A percentile compares a stretch with the other conserved stretches of the same genome.
Conservation (phyloP, 2,113 vertebrate species). For the Arizona elegans region DNA sequence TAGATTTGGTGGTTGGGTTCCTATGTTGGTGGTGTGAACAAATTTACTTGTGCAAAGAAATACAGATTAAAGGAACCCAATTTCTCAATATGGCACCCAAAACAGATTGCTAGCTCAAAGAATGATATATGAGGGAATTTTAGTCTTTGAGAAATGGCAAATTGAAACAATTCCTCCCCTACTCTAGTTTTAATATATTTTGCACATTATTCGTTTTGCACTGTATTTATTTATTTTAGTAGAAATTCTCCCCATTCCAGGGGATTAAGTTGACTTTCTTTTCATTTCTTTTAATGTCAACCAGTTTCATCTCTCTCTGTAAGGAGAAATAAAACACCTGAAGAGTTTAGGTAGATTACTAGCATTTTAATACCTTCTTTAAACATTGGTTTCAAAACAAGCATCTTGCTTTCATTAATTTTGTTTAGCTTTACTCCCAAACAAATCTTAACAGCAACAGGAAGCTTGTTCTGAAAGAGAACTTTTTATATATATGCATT, state of each 20-base stretch:
- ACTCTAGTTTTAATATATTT: constrained; percentile 14
- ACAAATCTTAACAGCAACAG: neutral
- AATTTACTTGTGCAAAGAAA: neutral
- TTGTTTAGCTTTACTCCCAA: neutral
- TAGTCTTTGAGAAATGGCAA: constrained; percentile 20
- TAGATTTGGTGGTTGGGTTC: neutral
- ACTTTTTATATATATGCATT: neutral
- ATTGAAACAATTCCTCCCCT: constrained; percentile 12
- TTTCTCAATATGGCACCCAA: neutral
- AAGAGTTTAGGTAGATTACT: constrained; percentile 25
- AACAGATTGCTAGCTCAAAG: neutral
- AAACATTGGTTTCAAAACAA: constrained; percentile 11
- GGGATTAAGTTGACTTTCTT: constrained; percentile 69
- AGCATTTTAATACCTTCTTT: constrained; percentile 15
- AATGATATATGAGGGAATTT: neutral
- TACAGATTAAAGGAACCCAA: neutral
- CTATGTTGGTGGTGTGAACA: neutral
- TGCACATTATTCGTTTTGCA: constrained; percentile 35
- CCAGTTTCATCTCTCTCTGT: constrained; percentile 34
- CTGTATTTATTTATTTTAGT: constrained; percentile 46
- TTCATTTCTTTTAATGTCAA: constrained; percentile 70
- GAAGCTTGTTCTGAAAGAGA: neutral
- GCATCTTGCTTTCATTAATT: neutral
- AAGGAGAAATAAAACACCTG: constrained; percentile 22
- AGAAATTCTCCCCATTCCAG: constrained; percentile 55